Base-by-base conservation (phyloP, 2,113 vertebrate species). In the Grammomys surdaster region DNA sequence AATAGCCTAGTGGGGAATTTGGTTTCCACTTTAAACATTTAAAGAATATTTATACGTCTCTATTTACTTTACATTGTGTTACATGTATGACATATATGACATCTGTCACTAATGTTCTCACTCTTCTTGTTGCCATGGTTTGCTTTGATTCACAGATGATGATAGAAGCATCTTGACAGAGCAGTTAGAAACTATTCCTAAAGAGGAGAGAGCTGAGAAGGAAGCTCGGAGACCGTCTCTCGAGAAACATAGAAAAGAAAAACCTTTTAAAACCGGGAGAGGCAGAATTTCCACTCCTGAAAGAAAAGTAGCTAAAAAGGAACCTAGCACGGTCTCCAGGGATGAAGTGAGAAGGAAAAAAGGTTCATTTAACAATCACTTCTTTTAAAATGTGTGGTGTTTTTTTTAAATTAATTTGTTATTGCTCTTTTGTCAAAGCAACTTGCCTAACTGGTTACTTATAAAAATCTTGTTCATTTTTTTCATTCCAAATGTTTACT, bases 301-400 rank as follows among this genome's bases (percentile, higher is more conserved):
- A 97, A 99, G 99, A 97, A 99, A 99, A 99, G 98, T 99, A 97
- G 98, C 98, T 97, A 99, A 99, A 98, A 99, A 99, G 98, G 99
- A 99, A 96, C 99, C 99, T 89, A 98, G 99, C 98, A 99, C 98
- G 97, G 98, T 99, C 98, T 99, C 99, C 98, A 99, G 99, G 98
- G 99, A 99, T 98, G 99, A 99, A 96, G 98, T 99, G 98, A 99
- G 99, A 99, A 99, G 99, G 99, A 99, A 99, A 99, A 99, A 99
- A 99, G 99, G 99, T 99, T 99, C 98, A 98, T 98, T 97, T 99
- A 98, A 98, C 97, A 98, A 98, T 99, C 98, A 97, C 98, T 99
- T 98, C 97, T 98, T 96, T 97, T 56, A 56, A 92, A 98, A 0
- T 97, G 96, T 56, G 67, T 48, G 10, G 67, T 14, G 1, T 67